A percentile compares a stretch with the other conserved stretches of the same genome.
Conservation (phyloP, 2,797 vertebrate genomes). For the Microcaecilia unicolor region DNA sequence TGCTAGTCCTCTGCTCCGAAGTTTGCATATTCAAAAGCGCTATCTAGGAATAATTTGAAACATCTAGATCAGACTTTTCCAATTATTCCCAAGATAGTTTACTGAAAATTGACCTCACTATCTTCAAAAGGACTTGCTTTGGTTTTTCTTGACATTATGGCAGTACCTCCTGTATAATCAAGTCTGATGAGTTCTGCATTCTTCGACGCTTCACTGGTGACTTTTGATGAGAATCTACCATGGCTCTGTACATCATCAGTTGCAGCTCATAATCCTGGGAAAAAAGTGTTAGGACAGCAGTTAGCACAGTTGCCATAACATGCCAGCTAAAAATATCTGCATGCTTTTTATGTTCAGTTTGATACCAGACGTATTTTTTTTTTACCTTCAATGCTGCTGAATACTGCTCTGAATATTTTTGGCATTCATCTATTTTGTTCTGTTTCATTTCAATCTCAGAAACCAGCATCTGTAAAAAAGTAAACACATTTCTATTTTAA, state of each 20-base stretch:
- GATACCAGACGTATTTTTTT: not conserved
- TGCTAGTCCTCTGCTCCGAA: too few species aligned
- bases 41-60: too few species aligned
- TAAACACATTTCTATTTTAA: not conserved
- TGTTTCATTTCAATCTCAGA: slow-evolving; percentile 94
- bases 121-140: too few species aligned
- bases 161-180: slow-evolving; percentile 87
- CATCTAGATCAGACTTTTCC: too few species aligned
- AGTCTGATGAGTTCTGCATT: slow-evolving; percentile 87
- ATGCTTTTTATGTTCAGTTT: too few species aligned
- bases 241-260: slow-evolving; percentile 95
- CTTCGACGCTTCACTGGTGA: slow-evolving; percentile 90
- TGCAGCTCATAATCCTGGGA: slow-evolving; percentile 91
- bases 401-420: slow-evolving; percentile 94
- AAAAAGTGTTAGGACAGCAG: not conserved
- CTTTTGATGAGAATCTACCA: slow-evolving; percentile 97
- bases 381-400: slow-evolving; percentile 82
- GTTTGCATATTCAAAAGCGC: too few species aligned
- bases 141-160: too few species aligned
- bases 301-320: too few species aligned
- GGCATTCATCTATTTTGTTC: slow-evolving; percentile 87
- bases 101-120: too few species aligned
- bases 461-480: slow-evolving; percentile 68
- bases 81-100: too few species aligned
- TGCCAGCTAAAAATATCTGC: too few species aligned